These are phyloP conservation scores for Drosophila dives DNA, from an alignment of 2,888 invertebrate species.

Conservation along the genomic window DNA sequence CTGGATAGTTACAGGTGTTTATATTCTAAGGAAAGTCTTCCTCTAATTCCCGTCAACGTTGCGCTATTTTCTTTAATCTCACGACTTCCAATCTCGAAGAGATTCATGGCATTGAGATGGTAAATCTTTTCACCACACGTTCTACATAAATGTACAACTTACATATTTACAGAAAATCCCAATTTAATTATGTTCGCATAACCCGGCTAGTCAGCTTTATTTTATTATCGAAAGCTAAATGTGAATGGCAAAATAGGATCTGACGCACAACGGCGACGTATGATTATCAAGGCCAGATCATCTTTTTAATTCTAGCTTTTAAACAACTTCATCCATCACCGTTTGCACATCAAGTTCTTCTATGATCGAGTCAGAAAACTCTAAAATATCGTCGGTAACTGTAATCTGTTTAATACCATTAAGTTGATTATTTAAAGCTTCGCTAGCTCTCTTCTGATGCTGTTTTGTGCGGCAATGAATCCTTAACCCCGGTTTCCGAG, in stretches of 20 bases:
- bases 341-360: conserved; percentile 35
- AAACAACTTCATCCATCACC: neutral
- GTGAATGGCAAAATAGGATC: conserved; percentile 32
- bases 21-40: conserved; percentile 14
- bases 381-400: conserved; percentile 11
- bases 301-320: neutral
- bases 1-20: too few relatives aligned
- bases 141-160: conserved; percentile 25
- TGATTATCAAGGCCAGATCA: conserved; percentile 13
- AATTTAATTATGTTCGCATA: neutral
- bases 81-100: conserved; percentile 25
- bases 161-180: conserved; percentile 9
- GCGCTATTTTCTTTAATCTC: conserved; percentile 20
- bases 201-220: neutral
- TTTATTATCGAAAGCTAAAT: conserved; percentile 1
- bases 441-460: conserved; percentile 51
- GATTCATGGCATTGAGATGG: conserved; percentile 15
- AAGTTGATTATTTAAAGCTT: conserved; percentile 31
- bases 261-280: conserved; percentile 10
- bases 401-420: conserved; percentile 10
- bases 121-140: conserved; percentile 35
- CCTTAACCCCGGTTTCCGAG: conserved; percentile 42
- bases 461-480: conserved; percentile 63
- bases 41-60: conserved; percentile 42
- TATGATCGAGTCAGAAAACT: conserved; percentile 35